Evolutionary conservation across 2,888 invertebrate species (phyloP), one percentile per base, ranked within the genome.

Genomic region (Antitype chi): DNA sequence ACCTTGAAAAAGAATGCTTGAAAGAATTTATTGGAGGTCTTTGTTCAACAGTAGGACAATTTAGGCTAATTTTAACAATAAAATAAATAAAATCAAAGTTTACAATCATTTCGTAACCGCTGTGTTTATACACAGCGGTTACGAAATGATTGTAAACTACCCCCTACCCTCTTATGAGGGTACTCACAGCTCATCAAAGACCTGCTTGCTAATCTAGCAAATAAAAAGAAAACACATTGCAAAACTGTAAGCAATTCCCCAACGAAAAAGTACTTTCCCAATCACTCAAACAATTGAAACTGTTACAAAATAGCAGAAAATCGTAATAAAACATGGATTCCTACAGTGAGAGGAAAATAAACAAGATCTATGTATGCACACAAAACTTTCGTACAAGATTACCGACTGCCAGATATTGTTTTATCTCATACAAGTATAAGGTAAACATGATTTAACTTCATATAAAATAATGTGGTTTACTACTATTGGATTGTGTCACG

Each of bases 371-470:
- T 66, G 69, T 78, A 72, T 75, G 74, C 75, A 82, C 60, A 80
- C 64, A 78, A 71, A 91, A 90, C 87, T 91, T 90, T 86, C 85
- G 74, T 87, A 88, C 87, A 76, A 90, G 90, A 92, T 92, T 90
- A 92, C 89, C 76, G 83, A 87, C 89, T 90, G 79, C 59, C 80
- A 87, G 86, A 92, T 91, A 92, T 92, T 93, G 92, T 93, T 92
- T 91, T 91, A 93, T 91, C 91, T 91, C 87, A 81, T 87, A 87
- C 85, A 86, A 90, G 91, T 87, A 90, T 84, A 89, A 76, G 82
- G 89, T 89, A 93, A 93, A 94, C 89, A 93, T 89, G 90, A 91
- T 92, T 92, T 91, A 91, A 91, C 90, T 90, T 89, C 88, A 87
- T 90, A 90, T 90, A 89, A 89, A 91, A 89, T 91, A 89, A 89